Percentiles rank a stretch among this genome's conserved stretches.
Evolutionary conservation across 1,140 invertebrate genomes (phyloP).

Genomic region (Camponotus floridanus): DNA sequence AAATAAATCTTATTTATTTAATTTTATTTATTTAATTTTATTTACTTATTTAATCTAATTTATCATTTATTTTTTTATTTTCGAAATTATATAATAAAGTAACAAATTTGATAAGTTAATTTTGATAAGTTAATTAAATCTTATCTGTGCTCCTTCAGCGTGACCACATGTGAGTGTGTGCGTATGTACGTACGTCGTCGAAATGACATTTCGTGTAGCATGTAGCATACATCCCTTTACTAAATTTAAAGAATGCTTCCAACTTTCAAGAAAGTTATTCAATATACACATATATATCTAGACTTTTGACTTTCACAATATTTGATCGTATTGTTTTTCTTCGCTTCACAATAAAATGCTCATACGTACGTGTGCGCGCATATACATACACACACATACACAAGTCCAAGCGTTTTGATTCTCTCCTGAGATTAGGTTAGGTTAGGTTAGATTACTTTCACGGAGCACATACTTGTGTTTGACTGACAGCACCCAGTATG

Average conservation of each 20-base stretch:
- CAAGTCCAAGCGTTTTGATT: no score
- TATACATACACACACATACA: background rate
- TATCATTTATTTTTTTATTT: background rate
- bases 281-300: no score
- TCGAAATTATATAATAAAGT: constrained; percentile 1
- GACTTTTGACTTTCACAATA: no score
- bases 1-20: no score
- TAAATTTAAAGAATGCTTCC: no score
- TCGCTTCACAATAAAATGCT: no score
- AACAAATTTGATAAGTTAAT: background rate
- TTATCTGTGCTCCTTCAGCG: background rate
- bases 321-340: no score
- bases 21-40: no score
- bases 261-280: no score
- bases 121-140: background rate
- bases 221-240: background rate
- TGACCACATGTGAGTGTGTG: background rate
- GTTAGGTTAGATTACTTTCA: constrained; percentile 28
- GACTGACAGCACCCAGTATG: background rate
- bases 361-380: no score
- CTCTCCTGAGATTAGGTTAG: background rate
- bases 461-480: background rate
- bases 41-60: no score
- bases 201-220: constrained; percentile 11
- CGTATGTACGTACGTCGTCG: background rate